Conservation (phyloP, 1,140 invertebrate species). For the Bombus picipes region DNA sequence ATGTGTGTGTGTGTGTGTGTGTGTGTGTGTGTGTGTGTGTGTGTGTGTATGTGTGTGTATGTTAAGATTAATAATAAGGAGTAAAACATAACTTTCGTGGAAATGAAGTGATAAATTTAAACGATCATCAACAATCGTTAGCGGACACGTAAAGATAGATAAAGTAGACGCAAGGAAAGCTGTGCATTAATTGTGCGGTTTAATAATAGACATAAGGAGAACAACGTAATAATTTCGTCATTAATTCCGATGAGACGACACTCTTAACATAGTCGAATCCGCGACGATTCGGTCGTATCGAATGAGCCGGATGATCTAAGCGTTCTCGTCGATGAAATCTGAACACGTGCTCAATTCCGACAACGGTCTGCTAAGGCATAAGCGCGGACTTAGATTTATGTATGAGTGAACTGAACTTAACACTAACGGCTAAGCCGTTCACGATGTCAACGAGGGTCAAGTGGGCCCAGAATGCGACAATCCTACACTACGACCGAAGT, state of each 20-base stretch:
- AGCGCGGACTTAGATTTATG: constrained; percentile 80
- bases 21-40: no score
- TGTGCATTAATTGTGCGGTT: background rate
- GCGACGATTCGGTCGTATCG: constrained; percentile 58
- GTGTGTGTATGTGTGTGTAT: no score
- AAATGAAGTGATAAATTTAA: background rate
- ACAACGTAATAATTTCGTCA: constrained; percentile 30
- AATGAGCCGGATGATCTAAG: constrained; percentile 79
- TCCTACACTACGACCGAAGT: constrained; percentile 71
- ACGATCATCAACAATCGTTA: background rate
- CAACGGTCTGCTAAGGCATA: constrained; percentile 73
- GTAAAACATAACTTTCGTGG: background rate
- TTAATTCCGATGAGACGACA: constrained; percentile 30
- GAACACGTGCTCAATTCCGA: constrained; percentile 80
- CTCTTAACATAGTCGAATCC: constrained; percentile 47
- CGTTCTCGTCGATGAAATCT: constrained; percentile 80
- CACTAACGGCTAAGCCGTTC: constrained; percentile 82
- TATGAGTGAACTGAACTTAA: constrained; percentile 81
- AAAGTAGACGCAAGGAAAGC: background rate
- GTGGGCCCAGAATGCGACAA: constrained; percentile 82
- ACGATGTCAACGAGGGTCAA: constrained; percentile 82
- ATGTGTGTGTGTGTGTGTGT: no score
- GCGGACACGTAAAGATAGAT: background rate
- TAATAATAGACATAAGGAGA: constrained; percentile 35
- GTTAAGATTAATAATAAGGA: no score